Base-by-base conservation (phyloP, 1,140 invertebrate species). In the Ips typographus region DNA sequence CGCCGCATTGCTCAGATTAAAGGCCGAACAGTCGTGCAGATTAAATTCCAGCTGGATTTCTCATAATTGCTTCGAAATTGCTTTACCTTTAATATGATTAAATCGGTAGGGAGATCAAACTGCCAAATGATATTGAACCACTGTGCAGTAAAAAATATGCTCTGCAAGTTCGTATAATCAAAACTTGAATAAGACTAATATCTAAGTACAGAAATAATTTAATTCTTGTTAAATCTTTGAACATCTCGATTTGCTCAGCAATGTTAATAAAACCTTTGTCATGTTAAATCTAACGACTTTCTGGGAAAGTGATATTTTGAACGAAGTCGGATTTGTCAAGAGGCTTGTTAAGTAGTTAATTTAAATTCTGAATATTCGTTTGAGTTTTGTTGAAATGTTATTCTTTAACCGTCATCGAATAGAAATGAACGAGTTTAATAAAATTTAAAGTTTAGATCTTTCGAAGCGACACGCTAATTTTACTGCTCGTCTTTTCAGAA, bases 331-430 rank as follows among this genome's bases (percentile, higher is more conserved):
- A 60, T 60, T 68, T 60, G 65, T 68, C 57, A 68, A 42, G 41
- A 47, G 55, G 3, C 57, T 68, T 59, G 65, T 43, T 68, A 68
- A 68, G 65, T 60, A 59, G 55, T 42, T 68, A 59, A 68, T 68
- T 68, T 68, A 68, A 68, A 68, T 68, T 68, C 57, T 51, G 57
- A 49, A 67, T n/a, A 51, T 59, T 67, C 65, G 44, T 49, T 49
- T 4, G 63, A 22, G 44, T 42, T 42, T 49, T 22, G 22, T 47
- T 55, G 6, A 65, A 55, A n/a, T 65, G 52, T 47, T 65, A 47
- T 65, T 43, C 64, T 47, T 57, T 40, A 37, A 42, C 22, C 6
- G 44, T 6, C 8, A 52, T 49, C n/a, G 49, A 63, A 51, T 49
- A 49, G 40, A 42, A 63, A 63, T 51, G 44, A 49, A 49, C 49